Conservation (phyloP, 2,113 vertebrate genomes). For the Noturus placidus region DNA sequence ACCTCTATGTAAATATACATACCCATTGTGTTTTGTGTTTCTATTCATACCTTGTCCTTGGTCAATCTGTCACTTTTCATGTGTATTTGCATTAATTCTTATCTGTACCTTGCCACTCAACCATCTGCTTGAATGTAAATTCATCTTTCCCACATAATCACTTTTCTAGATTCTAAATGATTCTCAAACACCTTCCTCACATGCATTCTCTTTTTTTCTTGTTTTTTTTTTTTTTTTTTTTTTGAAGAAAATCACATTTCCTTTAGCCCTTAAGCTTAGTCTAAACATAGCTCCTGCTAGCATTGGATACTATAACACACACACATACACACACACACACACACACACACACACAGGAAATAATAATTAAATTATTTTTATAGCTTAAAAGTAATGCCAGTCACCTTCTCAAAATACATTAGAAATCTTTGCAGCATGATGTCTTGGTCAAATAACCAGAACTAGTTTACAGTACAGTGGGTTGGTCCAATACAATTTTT, state of each 20-base stretch:
- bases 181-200: slow-evolving; percentile 56
- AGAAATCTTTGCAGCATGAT: not conserved
- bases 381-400: not conserved
- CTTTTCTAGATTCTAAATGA: slow-evolving; percentile 74
- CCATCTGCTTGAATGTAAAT: slow-evolving; percentile 64
- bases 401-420: not conserved
- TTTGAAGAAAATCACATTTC: not conserved
- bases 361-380: slow-evolving; percentile 21
- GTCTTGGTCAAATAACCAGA: not conserved
- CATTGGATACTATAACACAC: not conserved
- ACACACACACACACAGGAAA: slow-evolving; percentile 1
- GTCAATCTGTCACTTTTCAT: slow-evolving; percentile 76
- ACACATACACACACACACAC: slow-evolving; percentile 35
- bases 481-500: not conserved
- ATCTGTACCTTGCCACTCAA: slow-evolving; percentile 73
- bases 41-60: slow-evolving; percentile 69
- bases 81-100: slow-evolving; percentile 78
- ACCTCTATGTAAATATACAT: slow-evolving; percentile 33
- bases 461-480: not conserved
- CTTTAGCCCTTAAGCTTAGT: not conserved
- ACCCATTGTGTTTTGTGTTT: slow-evolving; percentile 55
- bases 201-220: slow-evolving; percentile 9
- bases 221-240: not conserved
- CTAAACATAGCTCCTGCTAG: not conserved
- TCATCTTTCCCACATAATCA: slow-evolving; percentile 70